A percentile compares a stretch with the other conserved stretches of the same genome.
phyloP scores from a whole-genome alignment of 1,140 invertebrate species.

The Carposina sasakii region DNA sequence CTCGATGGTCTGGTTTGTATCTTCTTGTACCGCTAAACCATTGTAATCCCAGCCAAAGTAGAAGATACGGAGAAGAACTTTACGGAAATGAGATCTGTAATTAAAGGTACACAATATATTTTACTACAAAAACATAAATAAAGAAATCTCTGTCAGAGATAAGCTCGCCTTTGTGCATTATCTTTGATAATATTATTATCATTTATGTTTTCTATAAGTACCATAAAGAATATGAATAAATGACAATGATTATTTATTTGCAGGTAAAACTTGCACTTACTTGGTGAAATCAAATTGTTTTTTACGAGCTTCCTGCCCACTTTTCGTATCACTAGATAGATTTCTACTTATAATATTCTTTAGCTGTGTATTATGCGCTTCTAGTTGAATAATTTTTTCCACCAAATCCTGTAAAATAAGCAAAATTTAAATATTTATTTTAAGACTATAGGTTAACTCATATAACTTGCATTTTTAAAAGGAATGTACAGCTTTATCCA shows the following conservation, averaged over 20 bases:
- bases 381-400: conserved; percentile 74
- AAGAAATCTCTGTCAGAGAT: too few species aligned
- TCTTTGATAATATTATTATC: too few species aligned
- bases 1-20: conserved; percentile 89
- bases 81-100: conserved; percentile 71
- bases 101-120: too few species aligned
- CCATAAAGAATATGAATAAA: too few species aligned
- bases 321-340: conserved; percentile 31
- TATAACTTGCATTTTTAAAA: not conserved
- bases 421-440: conserved; percentile 1
- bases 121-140: too few species aligned
- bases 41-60: conserved; percentile 97
- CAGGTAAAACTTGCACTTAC: too few species aligned
- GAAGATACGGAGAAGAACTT: conserved; percentile 88
- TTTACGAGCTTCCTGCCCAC: conserved; percentile 30
- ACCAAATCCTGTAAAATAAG: conserved; percentile 73
- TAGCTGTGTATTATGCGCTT: conserved; percentile 77
- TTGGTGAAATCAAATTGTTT: conserved; percentile 76
- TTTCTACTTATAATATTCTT: conserved; percentile 75
- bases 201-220: too few species aligned
- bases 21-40: conserved; percentile 90
- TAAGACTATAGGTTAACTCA: conserved; percentile 24
- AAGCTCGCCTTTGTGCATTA: too few species aligned
- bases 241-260: too few species aligned
- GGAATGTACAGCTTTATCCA: conserved; percentile 49